Base-by-base conservation (phyloP, 1,140 invertebrate genomes). In the Elymnias hypermnestra region DNA sequence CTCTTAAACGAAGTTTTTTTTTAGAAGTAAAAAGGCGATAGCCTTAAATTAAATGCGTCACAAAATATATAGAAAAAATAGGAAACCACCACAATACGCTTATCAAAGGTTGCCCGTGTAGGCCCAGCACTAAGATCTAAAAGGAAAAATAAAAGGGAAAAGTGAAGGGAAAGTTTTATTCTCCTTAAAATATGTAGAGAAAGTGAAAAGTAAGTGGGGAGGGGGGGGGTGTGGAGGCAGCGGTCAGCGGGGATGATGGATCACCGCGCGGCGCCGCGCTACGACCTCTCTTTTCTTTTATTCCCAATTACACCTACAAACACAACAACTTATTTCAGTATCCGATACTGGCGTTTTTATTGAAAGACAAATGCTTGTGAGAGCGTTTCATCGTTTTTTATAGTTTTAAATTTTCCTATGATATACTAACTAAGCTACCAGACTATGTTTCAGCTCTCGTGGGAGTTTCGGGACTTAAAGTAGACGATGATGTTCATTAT, bases 141-240 rank as follows among this genome's bases (percentile, higher is more conserved):
- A 51, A 58, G 63, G 57, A 65, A 74, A 70, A 78, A 76, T 78
- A 76, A 74, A 73, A 67, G 29, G 29, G 54, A 60, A 63, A 65
- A 66, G 63, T 55, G 59, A 73, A 69, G 63, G 60, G 65, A 84
- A 84, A 75, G 72, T 82, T 84, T 81, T 73, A 76, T 72, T 78
- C 72, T 78, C 66, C 72, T 84, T 83, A 83, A 84, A 84, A 83
- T 84, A 84, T 84, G 81, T 84, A 84, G 81, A 83, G 81, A 84
- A 82, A 84, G 81, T 84, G 81, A 84, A 84, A 84, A 83, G 76
- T 84, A 83, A 79, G 81, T 72, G 62, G 62, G 67, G 46, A 49
- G 55, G 81, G 70, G 62, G 62, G 67, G 46, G 49, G 55, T 64
- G 64, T 63, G 70, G 64, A 57, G 64, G 63, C 58, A 57, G 70